Percentiles rank a stretch among this genome's conserved stretches.
phyloP scores from a whole-genome alignment of 1,140 invertebrate species.

The Dreissena polymorpha region DNA sequence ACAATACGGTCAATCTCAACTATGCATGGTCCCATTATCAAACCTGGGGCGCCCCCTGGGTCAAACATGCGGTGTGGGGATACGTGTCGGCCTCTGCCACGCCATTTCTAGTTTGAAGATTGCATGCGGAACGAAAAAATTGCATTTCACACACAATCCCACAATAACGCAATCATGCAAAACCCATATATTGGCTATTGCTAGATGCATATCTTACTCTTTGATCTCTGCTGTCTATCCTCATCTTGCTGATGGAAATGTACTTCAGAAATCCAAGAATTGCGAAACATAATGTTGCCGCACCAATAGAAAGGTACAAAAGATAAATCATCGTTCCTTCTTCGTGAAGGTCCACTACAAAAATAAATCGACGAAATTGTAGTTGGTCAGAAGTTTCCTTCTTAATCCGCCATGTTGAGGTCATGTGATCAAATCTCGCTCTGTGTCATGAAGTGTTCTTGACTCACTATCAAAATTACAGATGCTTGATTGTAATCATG shows the following conservation, averaged over 20 bases:
- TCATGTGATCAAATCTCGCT: slow-evolving; percentile 46
- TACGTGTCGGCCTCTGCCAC: no score
- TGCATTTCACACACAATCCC: no score
- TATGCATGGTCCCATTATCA: no score
- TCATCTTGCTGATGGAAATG: slow-evolving; percentile 56
- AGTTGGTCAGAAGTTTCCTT: neutral
- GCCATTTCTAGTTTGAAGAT: no score
- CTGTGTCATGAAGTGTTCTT: neutral
- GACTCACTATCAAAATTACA: neutral
- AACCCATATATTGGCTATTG: no score
- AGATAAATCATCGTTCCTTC: slow-evolving; percentile 48
- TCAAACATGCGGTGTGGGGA: no score
- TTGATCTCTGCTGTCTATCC: slow-evolving; percentile 46
- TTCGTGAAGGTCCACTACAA: neutral
- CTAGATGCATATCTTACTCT: slow-evolving; percentile 16
- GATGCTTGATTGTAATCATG: slow-evolving; percentile 28
- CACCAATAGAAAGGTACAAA: slow-evolving; percentile 52
- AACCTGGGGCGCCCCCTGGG: no score
- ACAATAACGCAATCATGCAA: no score
- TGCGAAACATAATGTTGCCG: slow-evolving; percentile 41
- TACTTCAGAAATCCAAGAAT: slow-evolving; percentile 56
- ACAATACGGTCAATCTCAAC: no score
- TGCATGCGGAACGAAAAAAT: no score
- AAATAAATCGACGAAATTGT: no score
- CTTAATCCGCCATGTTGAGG: slow-evolving; percentile 53